Conservation (phyloP, 2,113 vertebrate genomes). For the Eubucco bourcierii region DNA sequence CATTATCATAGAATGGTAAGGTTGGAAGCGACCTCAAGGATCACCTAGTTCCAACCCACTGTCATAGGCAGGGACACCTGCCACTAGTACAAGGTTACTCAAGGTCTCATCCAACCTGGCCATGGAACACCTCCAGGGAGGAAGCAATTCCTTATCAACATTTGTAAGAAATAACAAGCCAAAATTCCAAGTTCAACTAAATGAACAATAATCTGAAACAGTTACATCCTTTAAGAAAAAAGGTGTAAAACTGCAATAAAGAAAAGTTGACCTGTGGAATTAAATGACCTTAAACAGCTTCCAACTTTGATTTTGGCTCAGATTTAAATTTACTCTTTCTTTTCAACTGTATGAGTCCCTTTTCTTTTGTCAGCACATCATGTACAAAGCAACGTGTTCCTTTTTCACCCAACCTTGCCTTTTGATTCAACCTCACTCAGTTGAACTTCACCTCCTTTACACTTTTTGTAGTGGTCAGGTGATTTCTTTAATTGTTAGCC, state of each 20-base stretch:
- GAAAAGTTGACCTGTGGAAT: neutral
- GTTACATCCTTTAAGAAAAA: neutral
- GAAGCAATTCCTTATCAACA: neutral
- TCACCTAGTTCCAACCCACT: no score
- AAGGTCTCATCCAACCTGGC: no score
- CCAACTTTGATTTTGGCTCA: neutral
- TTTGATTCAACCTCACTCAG: neutral
- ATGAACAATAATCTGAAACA: neutral
- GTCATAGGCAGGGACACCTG: no score
- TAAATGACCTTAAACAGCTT: neutral
- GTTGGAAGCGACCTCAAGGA: no score
- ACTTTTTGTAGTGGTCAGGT: constrained; percentile 16
- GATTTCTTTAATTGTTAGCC: constrained; percentile 46
- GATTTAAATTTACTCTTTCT: neutral
- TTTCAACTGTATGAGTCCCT: neutral
- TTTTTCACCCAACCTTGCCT: neutral
- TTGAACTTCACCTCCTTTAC: constrained; percentile 38
- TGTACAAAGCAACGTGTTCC: neutral
- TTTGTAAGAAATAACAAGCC: neutral
- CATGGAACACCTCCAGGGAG: no score
- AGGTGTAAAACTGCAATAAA: neutral
- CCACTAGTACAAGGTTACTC: no score
- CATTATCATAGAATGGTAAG: no score
- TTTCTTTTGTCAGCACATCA: neutral
- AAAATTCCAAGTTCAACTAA: neutral